Evolutionary conservation across 35 echinoderm and acorn worm species (phyloP).

Genomic region (Diadema setosum): DNA sequence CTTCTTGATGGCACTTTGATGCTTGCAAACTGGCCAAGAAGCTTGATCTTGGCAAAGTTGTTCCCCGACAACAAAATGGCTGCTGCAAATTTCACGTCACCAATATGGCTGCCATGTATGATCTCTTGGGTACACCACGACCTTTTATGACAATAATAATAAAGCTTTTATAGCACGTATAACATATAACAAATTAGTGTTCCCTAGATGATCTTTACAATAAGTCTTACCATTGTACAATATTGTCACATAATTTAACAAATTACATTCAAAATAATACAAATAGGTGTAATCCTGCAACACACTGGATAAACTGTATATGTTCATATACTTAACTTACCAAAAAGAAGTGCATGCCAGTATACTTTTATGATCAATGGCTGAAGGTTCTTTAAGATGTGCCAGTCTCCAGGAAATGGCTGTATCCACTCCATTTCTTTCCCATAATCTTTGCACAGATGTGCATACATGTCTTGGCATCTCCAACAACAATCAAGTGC

Average conservation of each 20-base stretch:
- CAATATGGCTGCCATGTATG: not conserved
- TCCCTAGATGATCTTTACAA: too few relatives aligned
- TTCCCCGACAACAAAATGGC: not conserved
- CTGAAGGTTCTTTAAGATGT: slow-evolving; percentile 29
- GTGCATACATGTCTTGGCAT: not conserved
- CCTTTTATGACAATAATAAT: not conserved
- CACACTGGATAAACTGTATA: too few relatives aligned
- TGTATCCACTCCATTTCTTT: slow-evolving; percentile 1
- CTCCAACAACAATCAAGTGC: not conserved
- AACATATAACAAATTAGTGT: too few relatives aligned
- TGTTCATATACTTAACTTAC: too few relatives aligned
- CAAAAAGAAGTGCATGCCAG: not conserved
- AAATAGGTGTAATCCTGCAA: too few relatives aligned
- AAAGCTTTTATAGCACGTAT: slow-evolving; percentile 9
- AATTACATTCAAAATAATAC: too few relatives aligned
- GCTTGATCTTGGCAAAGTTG: not conserved
- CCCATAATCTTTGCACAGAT: too few relatives aligned
- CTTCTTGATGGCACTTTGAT: not conserved
- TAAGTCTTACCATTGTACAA: too few relatives aligned
- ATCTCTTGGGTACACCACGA: slow-evolving; percentile 12
- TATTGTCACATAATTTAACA: too few relatives aligned
- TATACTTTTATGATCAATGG: slow-evolving; percentile 1
- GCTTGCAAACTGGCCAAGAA: not conserved
- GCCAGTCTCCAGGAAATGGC: slow-evolving; percentile 43
- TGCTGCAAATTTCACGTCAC: not conserved